A percentile compares a stretch with the other conserved stretches of the same genome.
These are phyloP conservation scores for Petrocephalus zakoni DNA, from an alignment of 2,113 vertebrate species.

Conservation along the genomic window DNA sequence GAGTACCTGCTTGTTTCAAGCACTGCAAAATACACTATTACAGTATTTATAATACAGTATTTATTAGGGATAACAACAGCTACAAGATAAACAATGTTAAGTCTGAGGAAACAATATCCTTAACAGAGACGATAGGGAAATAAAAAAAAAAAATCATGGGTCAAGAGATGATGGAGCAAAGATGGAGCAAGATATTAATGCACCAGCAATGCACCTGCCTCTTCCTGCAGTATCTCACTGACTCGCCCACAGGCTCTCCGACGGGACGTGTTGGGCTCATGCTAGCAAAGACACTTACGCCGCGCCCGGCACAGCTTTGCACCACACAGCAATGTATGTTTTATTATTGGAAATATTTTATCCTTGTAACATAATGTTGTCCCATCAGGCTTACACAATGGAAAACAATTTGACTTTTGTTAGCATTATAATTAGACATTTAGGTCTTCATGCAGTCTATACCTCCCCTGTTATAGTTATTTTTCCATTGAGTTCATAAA, in stretches of 20 bases:
- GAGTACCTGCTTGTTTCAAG: no score
- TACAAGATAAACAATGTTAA: not conserved
- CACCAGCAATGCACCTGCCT: no score
- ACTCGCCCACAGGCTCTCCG: not conserved
- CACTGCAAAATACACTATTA: no score
- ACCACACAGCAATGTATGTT: not conserved
- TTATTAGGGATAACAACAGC: not conserved
- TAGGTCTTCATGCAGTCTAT: not conserved
- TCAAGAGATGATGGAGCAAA: no score
- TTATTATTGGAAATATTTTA: not conserved
- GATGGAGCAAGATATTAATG: not conserved
- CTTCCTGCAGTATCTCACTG: not conserved
- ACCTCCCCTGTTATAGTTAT: not conserved
- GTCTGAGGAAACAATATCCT: not conserved
- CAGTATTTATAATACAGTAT: no score
- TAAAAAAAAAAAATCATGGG: not conserved
- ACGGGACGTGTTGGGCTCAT: not conserved
- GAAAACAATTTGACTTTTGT: not conserved
- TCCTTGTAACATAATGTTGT: not conserved
- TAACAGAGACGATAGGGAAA: no score
- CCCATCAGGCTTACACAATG: not conserved
- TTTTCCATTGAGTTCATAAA: not conserved
- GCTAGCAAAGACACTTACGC: not conserved
- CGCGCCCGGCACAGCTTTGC: not conserved
- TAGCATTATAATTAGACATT: not conserved